Percentiles rank a stretch among this genome's conserved stretches.
These are phyloP conservation scores for Eumacrocentrus americanus DNA, from an alignment of 2,888 invertebrate species.

Conservation along the genomic window DNA sequence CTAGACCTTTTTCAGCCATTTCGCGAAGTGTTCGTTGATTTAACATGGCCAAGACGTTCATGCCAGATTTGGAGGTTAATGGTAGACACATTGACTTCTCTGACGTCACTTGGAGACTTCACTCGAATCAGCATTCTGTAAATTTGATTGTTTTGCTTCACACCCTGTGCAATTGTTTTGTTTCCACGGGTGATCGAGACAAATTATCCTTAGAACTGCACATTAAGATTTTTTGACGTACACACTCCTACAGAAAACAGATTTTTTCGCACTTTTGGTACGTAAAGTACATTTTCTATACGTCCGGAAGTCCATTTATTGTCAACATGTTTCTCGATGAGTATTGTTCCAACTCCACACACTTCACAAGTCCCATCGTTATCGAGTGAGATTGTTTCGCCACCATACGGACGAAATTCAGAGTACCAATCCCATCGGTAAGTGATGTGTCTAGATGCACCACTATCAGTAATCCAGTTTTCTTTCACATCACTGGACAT, in stretches of 20 bases:
- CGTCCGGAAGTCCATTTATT: conserved; percentile 13
- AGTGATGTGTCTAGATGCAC: conserved; percentile 31
- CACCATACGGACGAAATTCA: conserved; percentile 21
- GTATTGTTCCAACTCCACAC: conserved; percentile 28
- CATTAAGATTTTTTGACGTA: neutral
- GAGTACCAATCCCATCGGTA: conserved; percentile 28
- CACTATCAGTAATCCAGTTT: conserved; percentile 32
- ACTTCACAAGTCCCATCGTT: conserved; percentile 27
- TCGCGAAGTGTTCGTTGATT: conserved; percentile 5
- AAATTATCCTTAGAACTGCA: neutral
- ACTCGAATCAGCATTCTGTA: conserved; percentile 28
- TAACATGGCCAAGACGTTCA: conserved; percentile 25
- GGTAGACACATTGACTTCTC: conserved; percentile 19
- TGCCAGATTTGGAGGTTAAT: conserved; percentile 22
- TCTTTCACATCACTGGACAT: conserved; percentile 16
- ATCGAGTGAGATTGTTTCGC: conserved; percentile 26
- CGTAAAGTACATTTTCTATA: conserved; percentile 31
- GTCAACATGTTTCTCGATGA: conserved; percentile 26
- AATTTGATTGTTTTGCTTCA: conserved; percentile 29
- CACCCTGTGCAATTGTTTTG: conserved; percentile 15
- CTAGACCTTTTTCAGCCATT: conserved; percentile 17
- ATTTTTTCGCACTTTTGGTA: neutral
- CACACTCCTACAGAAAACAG: conserved; percentile 2
- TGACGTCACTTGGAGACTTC: neutral
- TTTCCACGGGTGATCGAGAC: conserved; percentile 24